Evolutionary conservation across 2,797 vertebrate genomes (phyloP), one percentile per base, ranked within the genome.

Genomic region (Simalia tracyae): DNA sequence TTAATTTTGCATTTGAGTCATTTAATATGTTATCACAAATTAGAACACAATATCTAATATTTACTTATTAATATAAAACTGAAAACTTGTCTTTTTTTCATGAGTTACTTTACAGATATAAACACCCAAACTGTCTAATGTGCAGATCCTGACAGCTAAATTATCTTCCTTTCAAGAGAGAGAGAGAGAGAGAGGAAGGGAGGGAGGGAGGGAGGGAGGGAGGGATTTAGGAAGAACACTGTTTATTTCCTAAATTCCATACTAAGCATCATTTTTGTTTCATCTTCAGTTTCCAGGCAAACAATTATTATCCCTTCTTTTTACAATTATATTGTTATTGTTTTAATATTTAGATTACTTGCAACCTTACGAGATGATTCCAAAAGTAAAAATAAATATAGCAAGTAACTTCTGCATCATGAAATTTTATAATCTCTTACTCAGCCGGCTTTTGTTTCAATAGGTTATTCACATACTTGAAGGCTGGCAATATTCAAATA

Each of bases 401-500:
- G 36, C 72, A 81, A 46, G 9, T 81, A 81, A 11, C 19, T 46
- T 81, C 72, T 46, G 72, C 3, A 14, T 72, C 14, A n/a, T 72
- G 31, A 72, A 36, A 7, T 36, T 36, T 72, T 72, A 72, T 36
- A 95, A 94, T 94, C 89, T 90, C 42, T 36, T 92, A 91, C 90
- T 88, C 86, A 91, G 84, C 60, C 90, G 93, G 61, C 87, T 90
- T 94, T 95, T 95, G 91, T 94, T 59, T 6, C 91, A 86, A 91
- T 64, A 89, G 90, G 90, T 94, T 95, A 94, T 94, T 96, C 90
- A 94, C 91, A 92, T 94, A 95, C 92, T 90, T 93, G 76, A 92
- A 96, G 95, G 93, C 87, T 91, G 84, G 84, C 59, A 94, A 95
- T 93, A 95, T 93, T 93, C 93, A 96, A 56, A 94, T 95, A 89